A percentile compares a stretch with the other conserved stretches of the same genome.
Evolutionary conservation across 2,888 invertebrate species (phyloP).

Genomic region (Acanthococcus lagerstroemiae): DNA sequence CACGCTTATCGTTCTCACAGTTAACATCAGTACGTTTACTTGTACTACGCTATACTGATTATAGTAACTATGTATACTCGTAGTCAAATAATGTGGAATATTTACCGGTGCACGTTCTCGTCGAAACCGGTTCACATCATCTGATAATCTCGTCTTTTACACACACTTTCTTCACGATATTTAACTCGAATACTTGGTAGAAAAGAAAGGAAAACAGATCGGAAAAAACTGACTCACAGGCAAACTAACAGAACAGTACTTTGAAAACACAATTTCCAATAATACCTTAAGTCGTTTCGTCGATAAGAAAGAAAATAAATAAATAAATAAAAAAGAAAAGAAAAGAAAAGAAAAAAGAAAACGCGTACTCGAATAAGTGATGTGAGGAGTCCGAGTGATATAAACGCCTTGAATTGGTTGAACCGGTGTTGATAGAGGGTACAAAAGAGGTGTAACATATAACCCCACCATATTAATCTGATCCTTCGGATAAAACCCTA

Average conservation of each 20-base stretch:
- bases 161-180: not conserved
- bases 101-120: not conserved
- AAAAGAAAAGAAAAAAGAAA: too few species aligned
- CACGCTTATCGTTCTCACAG: too few species aligned
- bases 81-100: not conserved
- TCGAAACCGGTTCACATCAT: not conserved
- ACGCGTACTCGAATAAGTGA: not conserved
- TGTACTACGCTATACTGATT: not conserved
- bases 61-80: not conserved
- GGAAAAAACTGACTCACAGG: too few species aligned
- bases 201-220: too few species aligned
- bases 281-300: too few species aligned
- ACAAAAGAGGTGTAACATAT: not conserved
- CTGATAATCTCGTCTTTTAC: not conserved
- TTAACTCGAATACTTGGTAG: not conserved
- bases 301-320: too few species aligned
- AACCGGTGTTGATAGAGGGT: not conserved
- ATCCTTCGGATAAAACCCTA: not conserved
- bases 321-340: too few species aligned
- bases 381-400: not conserved
- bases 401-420: not conserved
- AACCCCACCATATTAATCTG: not conserved
- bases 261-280: too few species aligned
- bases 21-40: too few species aligned
- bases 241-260: too few species aligned